Evolutionary conservation across 2,888 invertebrate genomes (phyloP), one percentile per base, ranked within the genome.

Genomic region (Tetheella fluctuosa): DNA sequence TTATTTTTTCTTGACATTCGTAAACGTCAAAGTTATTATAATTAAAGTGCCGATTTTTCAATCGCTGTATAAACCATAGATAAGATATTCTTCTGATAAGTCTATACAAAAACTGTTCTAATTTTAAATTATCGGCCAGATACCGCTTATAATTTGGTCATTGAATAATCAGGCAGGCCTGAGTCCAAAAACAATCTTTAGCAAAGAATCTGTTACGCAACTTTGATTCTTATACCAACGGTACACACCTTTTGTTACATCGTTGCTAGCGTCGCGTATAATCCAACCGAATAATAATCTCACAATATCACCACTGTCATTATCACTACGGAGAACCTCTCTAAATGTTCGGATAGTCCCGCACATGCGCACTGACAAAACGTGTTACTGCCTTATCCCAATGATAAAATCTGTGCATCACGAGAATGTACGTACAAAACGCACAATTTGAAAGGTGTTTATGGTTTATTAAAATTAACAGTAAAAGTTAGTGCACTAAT

Each of bases 311-410:
- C 70, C 13, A 58, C 52, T 56, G 52, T 69, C 70, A 71, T 68
- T 70, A 61, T 63, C 34, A 61, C 54, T 53, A 12, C 59, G 55
- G 39, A 59, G 59, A 61, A 57, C 67, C 69, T 70, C 68, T 71
- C 28, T 64, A 72, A 71, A 62, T 62, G 57, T 63, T 59, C 64
- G 77, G 65, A 59, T 80, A 67, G 34, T 56, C 57, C 30, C 58
- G 76, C 81, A 80, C 86, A 86, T 86, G 86, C 86, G 86, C 84
- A 77, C 55, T 70, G 48, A 34, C 53, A 60, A 58, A 58, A 56
- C 64, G 59, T 61, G 59, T 55, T 62, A 68, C 42, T 17, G 48
- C 48, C n/a, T 48, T 48, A 48, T 48, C 48, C 48, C 48, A 48
- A 28, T 54, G 23, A 28, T 54, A 28, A 28, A 54, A 54, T 54